Evolutionary conservation across 2,113 vertebrate species (phyloP).

Genomic region (Chionomys nivalis): DNA sequence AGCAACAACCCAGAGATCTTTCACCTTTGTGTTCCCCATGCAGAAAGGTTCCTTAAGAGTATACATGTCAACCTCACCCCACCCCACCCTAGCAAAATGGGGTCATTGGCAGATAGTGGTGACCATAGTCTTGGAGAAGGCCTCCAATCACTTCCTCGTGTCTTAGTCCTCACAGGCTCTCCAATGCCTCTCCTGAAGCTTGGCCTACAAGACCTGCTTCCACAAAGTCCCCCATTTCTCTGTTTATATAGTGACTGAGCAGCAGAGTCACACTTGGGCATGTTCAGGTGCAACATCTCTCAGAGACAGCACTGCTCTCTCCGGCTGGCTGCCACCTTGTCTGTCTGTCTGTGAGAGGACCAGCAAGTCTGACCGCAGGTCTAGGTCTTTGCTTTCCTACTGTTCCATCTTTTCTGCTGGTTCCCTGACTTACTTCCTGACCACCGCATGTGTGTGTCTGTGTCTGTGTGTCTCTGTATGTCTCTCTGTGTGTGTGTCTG

Average conservation of each 20-base stretch:
- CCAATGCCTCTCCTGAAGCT: no score
- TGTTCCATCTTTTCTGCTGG: not conserved
- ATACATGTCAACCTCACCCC: not conserved
- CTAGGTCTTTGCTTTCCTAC: not conserved
- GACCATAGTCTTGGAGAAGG: not conserved
- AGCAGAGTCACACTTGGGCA: not conserved
- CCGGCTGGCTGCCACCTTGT: not conserved
- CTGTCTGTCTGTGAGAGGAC: not conserved
- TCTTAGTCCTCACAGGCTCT: not conserved
- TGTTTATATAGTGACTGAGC: not conserved
- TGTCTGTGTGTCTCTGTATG: not conserved
- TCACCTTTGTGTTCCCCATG: not conserved
- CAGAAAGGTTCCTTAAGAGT: not conserved
- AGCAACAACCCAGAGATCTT: not conserved
- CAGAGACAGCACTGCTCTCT: not conserved
- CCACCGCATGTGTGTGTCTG: not conserved
- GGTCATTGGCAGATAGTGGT: not conserved
- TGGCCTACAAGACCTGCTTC: not conserved
- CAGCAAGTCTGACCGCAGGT: not conserved
- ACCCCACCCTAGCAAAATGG: not conserved
- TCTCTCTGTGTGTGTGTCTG: not conserved
- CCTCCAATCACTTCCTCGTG: not conserved
- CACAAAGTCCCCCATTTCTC: fast-evolving
- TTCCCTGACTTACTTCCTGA: not conserved
- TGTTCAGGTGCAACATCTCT: no score